Base-by-base conservation (phyloP, 2,113 vertebrate genomes). In the Platysternon megacephalum region DNA sequence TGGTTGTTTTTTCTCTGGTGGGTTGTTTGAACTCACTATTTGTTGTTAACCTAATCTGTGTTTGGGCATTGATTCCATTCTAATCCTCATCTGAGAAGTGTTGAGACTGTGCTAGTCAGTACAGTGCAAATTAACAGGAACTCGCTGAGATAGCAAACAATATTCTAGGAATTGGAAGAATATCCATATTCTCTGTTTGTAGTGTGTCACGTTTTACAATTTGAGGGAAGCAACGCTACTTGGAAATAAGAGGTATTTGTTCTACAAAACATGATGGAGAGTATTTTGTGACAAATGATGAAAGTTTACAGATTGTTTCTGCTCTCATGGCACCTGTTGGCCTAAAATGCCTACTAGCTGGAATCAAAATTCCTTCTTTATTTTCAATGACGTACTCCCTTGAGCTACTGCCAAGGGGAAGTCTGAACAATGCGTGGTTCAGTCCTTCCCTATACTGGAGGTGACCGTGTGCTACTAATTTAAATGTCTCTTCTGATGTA, bases 371-470 rank as follows among this genome's bases (percentile, higher is more conserved):
- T 8, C 88, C 78, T 93, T 35, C 0, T 0, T 90, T 52, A 42
- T 35, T 65, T 39, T 72, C 48, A 2, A 16, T 85, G 81, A 56
- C 35, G 55, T 68, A 4, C 86, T 87, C 79, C 56, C 84, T 87
- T 96, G 86, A 76, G 79, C 85, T 82, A 16, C 58, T 84, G n/a
- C 6, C 83, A 32, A 82, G n/a, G n/a, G 51, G 83, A 90, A 48
- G 42, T 89, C 65, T 1, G 5, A 93, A 65, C 21, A 78, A 7
- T 87, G 13, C 9, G 0, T n/a, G 9, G 42, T 74, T 35, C 72
- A 39, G 28, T 19, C n/a, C 39, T 79, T 72, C 26, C 42, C 68
- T 42, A 0, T 42, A 39, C 8, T 68, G 84, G 28, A 46, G 42
- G 4, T 84, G 35, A 49, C 35, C 87, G 28, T 56, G 42, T 9